A percentile compares a stretch with the other conserved stretches of the same genome.
Evolutionary conservation across 2,888 invertebrate genomes (phyloP).

Genomic region (Scaeva pyrastri): DNA sequence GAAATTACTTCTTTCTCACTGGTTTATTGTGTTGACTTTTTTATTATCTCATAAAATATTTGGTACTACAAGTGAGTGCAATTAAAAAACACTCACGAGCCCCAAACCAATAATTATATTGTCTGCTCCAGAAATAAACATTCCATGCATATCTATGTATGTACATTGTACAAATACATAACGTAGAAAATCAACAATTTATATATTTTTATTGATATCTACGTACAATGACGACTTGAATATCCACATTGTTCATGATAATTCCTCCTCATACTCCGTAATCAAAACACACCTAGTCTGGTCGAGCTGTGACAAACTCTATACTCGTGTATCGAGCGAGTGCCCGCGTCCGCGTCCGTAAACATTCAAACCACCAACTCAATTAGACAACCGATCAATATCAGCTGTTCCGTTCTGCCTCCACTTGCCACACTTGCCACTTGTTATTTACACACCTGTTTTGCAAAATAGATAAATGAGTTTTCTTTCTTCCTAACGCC

Average conservation of each 20-base stretch:
- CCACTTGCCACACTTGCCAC: background rate
- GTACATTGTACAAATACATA: background rate
- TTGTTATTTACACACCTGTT: conserved; percentile 35
- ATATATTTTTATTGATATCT: background rate
- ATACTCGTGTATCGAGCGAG: too few species aligned
- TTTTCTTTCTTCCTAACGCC: background rate
- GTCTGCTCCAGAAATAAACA: conserved; percentile 27
- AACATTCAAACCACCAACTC: background rate
- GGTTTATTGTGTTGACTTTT: background rate
- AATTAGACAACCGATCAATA: conserved; percentile 21
- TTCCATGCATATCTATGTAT: background rate
- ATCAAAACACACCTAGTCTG: conserved; percentile 24
- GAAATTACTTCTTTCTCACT: background rate
- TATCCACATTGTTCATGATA: background rate
- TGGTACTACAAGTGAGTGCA: background rate
- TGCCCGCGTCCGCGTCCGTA: background rate
- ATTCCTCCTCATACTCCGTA: background rate
- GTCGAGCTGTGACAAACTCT: background rate
- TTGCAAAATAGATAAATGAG: background rate
- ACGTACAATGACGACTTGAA: background rate
- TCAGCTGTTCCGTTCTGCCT: conserved; percentile 2
- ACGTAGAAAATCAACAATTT: background rate
- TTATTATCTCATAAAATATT: background rate
- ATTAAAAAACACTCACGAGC: conserved; percentile 24
- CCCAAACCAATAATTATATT: conserved; percentile 15